Evolutionary conservation across 1,140 invertebrate genomes (phyloP).

Genomic region (Danaus melanippus): DNA sequence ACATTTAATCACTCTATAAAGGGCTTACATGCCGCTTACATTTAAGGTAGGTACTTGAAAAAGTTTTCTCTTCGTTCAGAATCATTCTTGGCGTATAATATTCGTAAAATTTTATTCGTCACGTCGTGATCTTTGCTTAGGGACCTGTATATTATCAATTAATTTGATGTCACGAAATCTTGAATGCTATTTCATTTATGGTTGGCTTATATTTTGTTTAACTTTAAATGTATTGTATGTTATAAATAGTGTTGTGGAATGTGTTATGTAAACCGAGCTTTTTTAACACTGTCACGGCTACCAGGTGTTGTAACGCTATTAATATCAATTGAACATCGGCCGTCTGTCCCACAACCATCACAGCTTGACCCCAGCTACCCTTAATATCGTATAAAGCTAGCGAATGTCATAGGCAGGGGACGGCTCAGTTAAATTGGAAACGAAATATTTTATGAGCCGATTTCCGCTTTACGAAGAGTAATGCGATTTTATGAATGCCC

Average conservation of each 20-base stretch:
- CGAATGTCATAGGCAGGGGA: conserved; percentile 13
- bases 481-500: conserved; percentile 54
- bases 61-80: not conserved
- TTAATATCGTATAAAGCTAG: conserved; percentile 12
- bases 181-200: not conserved
- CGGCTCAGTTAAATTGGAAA: conserved; percentile 32
- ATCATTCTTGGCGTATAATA: not conserved
- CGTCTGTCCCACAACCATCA: conserved; percentile 40
- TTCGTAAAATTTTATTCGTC: too few relatives aligned
- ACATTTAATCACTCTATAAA: conserved; percentile 35
- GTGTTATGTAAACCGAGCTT: conserved; percentile 37
- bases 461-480: conserved; percentile 50
- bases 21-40: conserved; percentile 33
- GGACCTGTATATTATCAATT: too few relatives aligned
- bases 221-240: not conserved
- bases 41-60: not conserved
- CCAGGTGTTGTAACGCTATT: conserved; percentile 62
- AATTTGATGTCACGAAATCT: too few relatives aligned
- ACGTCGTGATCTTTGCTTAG: too few relatives aligned
- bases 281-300: conserved; percentile 35
- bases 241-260: not conserved
- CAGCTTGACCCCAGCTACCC: conserved; percentile 33
- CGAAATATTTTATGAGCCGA: conserved; percentile 61
- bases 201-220: not conserved
- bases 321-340: conserved; percentile 66